Evolutionary conservation across 1,140 invertebrate genomes (phyloP).

Genomic region (Pogonomyrmex barbatus): DNA sequence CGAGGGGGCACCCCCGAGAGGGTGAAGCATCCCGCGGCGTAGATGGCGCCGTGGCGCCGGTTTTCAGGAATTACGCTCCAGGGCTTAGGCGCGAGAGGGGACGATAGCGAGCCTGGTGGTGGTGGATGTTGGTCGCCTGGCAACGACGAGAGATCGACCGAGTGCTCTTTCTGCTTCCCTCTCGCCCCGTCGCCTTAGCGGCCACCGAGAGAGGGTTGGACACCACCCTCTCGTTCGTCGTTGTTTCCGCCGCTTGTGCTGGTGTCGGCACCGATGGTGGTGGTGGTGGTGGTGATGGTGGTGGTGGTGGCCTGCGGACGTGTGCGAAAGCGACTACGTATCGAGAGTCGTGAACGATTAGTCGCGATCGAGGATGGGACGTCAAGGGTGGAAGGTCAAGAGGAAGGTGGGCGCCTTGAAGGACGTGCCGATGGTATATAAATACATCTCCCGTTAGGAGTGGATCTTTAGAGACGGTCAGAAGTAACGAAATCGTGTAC

Average conservation of each 20-base stretch:
- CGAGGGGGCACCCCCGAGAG: constrained; percentile 77
- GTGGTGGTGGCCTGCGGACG: not conserved
- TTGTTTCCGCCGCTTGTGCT: constrained; percentile 40
- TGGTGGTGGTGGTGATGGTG: constrained; percentile 11
- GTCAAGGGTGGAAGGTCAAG: constrained; percentile 56
- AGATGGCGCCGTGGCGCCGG: constrained; percentile 65
- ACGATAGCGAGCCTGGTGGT: constrained; percentile 65
- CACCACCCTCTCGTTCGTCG: constrained; percentile 68
- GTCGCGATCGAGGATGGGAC: constrained; percentile 19
- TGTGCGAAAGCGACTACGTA: constrained; percentile 41
- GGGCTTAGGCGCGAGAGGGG: constrained; percentile 51
- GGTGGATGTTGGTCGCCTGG: constrained; percentile 84
- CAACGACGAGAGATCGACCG: constrained; percentile 85
- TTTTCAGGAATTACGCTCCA: constrained; percentile 61
- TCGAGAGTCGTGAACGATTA: constrained; percentile 43
- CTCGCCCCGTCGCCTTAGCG: constrained; percentile 45
- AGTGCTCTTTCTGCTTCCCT: constrained; percentile 65
- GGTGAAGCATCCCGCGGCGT: constrained; percentile 49
- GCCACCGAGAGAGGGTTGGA: constrained; percentile 29
- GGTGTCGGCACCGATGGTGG: not conserved
- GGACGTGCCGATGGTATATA: constrained; percentile 21
- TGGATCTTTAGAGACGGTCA: not conserved
- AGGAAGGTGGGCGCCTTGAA: constrained; percentile 24
- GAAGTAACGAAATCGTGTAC: constrained; percentile 35
- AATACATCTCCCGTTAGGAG: constrained; percentile 21